phyloP scores from a whole-genome alignment of 2,113 vertebrate species.

The Chunga burmeisteri region DNA sequence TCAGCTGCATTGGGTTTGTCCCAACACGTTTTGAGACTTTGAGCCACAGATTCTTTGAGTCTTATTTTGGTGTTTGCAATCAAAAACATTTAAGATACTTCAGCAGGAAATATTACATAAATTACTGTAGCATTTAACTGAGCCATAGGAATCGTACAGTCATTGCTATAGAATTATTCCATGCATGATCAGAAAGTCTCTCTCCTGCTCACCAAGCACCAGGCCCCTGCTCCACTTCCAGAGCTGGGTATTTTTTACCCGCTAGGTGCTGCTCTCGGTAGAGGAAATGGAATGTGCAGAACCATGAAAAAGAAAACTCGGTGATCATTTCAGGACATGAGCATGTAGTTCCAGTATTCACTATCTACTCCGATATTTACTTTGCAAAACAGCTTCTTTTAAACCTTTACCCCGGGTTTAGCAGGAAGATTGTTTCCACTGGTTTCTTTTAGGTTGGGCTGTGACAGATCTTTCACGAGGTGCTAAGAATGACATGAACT shows the following conservation, averaged over 20 bases:
- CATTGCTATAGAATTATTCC: not conserved
- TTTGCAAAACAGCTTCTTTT: not conserved
- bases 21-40: not conserved
- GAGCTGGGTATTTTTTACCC: not conserved
- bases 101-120: not conserved
- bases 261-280: conserved; percentile 59
- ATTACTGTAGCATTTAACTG: not conserved
- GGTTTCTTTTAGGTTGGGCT: not conserved
- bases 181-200: not conserved
- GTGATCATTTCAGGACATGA: not conserved
- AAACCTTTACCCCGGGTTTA: not conserved
- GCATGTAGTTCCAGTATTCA: not conserved
- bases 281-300: not conserved
- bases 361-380: not conserved
- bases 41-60: not conserved
- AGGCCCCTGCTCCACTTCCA: not conserved
- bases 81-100: not conserved
- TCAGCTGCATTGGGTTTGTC: not conserved
- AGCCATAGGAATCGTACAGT: not conserved
- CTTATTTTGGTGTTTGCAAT: not conserved
- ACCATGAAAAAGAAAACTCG: not conserved
- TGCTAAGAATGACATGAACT: not conserved
- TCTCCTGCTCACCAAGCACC: not conserved
- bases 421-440: not conserved
- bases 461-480: not conserved